phyloP scores from a whole-genome alignment of 2,888 invertebrate genomes.

The Boloria selene region DNA sequence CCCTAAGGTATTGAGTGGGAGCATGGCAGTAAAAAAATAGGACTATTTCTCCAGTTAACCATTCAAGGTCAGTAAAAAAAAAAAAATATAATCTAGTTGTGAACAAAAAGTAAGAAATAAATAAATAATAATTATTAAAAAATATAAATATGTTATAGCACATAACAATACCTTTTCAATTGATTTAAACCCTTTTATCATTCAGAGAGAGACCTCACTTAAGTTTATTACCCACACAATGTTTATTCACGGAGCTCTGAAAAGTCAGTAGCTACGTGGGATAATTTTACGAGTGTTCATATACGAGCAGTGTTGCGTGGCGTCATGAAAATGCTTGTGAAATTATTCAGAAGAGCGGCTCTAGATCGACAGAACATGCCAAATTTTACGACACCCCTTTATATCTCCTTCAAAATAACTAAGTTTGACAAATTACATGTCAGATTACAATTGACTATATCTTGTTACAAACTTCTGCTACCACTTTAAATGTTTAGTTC shows the following conservation, averaged over 20 bases:
- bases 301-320: constrained; percentile 20
- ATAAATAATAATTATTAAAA: too few relatives aligned
- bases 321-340: constrained; percentile 30
- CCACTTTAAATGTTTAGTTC: not conserved
- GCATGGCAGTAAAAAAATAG: too few relatives aligned
- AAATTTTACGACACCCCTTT: constrained; percentile 65
- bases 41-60: too few relatives aligned
- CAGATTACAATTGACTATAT: constrained; percentile 1
- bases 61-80: too few relatives aligned
- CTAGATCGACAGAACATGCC: constrained; percentile 65
- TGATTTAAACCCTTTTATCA: not conserved
- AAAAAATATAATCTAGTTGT: too few relatives aligned
- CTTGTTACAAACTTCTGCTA: not conserved
- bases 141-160: not conserved
- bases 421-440: constrained; percentile 4
- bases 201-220: constrained; percentile 1
- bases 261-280: constrained; percentile 15
- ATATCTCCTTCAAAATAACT: constrained; percentile 9
- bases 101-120: too few relatives aligned
- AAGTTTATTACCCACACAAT: constrained; percentile 10
- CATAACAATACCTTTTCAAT: not conserved
- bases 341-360: constrained; percentile 40
- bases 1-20: too few relatives aligned
- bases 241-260: constrained; percentile 14
- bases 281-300: constrained; percentile 25